These are phyloP conservation scores for Drosophila bifasciata DNA, from an alignment of 1,140 invertebrate genomes.

Conservation along the genomic window DNA sequence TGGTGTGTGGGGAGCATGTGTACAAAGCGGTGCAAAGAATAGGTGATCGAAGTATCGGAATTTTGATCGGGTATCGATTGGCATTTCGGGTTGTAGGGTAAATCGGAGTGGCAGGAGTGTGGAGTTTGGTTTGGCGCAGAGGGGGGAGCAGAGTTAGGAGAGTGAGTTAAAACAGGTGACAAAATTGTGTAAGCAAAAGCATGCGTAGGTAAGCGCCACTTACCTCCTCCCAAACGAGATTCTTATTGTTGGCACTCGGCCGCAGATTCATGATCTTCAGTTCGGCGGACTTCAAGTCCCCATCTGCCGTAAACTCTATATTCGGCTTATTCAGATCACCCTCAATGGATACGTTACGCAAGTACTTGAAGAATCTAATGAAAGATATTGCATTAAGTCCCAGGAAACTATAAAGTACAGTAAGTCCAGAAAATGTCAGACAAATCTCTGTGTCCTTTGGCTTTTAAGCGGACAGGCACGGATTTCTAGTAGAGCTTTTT, in stretches of 20 bases:
- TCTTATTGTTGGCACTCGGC: conserved; percentile 89
- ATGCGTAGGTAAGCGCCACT: conserved; percentile 73
- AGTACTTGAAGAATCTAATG: conserved; percentile 88
- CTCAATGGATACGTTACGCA: conserved; percentile 93
- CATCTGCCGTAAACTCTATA: conserved; percentile 94
- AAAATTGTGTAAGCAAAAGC: conserved; percentile 28
- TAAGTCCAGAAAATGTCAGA: too few species aligned
- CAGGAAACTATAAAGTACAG: too few species aligned
- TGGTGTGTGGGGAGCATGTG: not conserved
- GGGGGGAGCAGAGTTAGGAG: conserved; percentile 2
- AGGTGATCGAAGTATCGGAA: conserved; percentile 8
- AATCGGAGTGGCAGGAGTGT: conserved; percentile 10
- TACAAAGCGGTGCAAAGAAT: conserved; percentile 39
- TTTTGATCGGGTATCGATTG: conserved; percentile 8
- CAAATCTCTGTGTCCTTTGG: too few species aligned
- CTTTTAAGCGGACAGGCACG: too few species aligned
- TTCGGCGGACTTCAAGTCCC: conserved; percentile 93
- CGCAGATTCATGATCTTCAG: conserved; percentile 96
- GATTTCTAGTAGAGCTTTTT: too few species aligned
- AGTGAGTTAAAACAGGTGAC: conserved; percentile 26
- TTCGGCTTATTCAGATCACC: conserved; percentile 91
- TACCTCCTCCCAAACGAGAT: conserved; percentile 96
- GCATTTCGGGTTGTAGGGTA: conserved; percentile 2
- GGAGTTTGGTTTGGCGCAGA: conserved; percentile 7
- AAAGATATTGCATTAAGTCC: not conserved